Evolutionary conservation across 2,888 invertebrate genomes (phyloP), one percentile per base, ranked within the genome.

Genomic region (Herminia tarsipennalis): DNA sequence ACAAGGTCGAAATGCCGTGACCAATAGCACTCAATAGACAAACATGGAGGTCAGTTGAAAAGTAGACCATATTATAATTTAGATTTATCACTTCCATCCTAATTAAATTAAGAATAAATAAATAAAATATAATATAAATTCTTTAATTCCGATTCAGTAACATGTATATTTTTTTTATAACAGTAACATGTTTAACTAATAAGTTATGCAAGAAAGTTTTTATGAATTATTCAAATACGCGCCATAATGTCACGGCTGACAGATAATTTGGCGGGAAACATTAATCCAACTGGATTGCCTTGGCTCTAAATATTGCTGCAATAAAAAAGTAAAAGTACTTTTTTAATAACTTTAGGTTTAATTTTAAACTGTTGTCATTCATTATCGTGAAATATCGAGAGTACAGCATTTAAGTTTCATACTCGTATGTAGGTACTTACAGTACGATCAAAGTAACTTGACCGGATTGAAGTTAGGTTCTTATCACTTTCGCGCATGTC

Each of bases 311-410:
- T 10, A 21, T 34, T n/a, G 33, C 5, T 2, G 41, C 25, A 45
- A 48, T 48, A 36, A 47, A 57, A 52, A 46, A 51, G 48, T 42
- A 57, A 53, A 58, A n/a, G n/a, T n/a, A n/a, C n/a, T n/a, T n/a
- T n/a, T n/a, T n/a, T n/a, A n/a, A n/a, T n/a, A n/a, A n/a, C n/a
- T n/a, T n/a, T n/a, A n/a, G n/a, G n/a, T n/a, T n/a, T n/a, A n/a
- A n/a, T n/a, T n/a, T n/a, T n/a, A n/a, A n/a, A n/a, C n/a, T n/a
- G n/a, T n/a, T n/a, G n/a, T n/a, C n/a, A n/a, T n/a, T n/a, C n/a
- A n/a, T n/a, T n/a, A n/a, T n/a, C n/a, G n/a, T n/a, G n/a, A n/a
- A n/a, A n/a, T n/a, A n/a, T n/a, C n/a, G n/a, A n/a, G n/a, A n/a
- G n/a, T n/a, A n/a, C n/a, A n/a, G n/a, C n/a, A n/a, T n/a, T n/a